Base-by-base conservation (phyloP, 2,113 vertebrate genomes). In the Xenopus laevis region DNA sequence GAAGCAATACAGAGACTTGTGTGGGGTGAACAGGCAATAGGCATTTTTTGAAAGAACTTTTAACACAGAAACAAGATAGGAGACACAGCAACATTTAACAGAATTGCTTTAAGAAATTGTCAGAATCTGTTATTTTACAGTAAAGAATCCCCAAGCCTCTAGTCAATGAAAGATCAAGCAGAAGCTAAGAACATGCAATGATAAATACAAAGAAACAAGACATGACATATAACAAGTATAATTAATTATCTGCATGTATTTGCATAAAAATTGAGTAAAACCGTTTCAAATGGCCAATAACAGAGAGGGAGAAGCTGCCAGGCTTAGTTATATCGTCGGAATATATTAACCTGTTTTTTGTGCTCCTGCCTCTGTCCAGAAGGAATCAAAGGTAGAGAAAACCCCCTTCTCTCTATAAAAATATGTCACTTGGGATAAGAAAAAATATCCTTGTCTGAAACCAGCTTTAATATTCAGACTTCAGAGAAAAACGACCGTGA, bases 171-270 rank as follows among this genome's bases (percentile, higher is more conserved):
- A 20, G 21, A 61, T 61, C 59, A 15, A 11, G 23, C 13, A 40
- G 30, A 40, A 64, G 18, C 13, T 30, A 10, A 58, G 59, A 65
- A 74, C 53, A 12, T 47, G 53, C 65, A 46, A 60, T 47, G 40
- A 61, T 30, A 61, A 61, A 17, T 30, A 16, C 20, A 60, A 33
- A 23, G 4, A 68, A 74, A 74, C 45, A 30, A 68, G 64, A 75
- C 57, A 70, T 70, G 67, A 77, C 74, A 77, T 47, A 27, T 46
- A 77, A 70, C 74, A 69, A 21, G 61, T 52, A 57, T 46, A 76
- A 57, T 70, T 77, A 77, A 77, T 77, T 77, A 64, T 59, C 59
- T 70, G 17, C 58, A 47, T 63, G 33, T 5, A 64, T 77, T 70
- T 64, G 18, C 74, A 70, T 55, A 18, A 45, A 63, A 64, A 70